phyloP scores from a whole-genome alignment of 2,797 vertebrate genomes.

The Cirrhinus mrigala region DNA sequence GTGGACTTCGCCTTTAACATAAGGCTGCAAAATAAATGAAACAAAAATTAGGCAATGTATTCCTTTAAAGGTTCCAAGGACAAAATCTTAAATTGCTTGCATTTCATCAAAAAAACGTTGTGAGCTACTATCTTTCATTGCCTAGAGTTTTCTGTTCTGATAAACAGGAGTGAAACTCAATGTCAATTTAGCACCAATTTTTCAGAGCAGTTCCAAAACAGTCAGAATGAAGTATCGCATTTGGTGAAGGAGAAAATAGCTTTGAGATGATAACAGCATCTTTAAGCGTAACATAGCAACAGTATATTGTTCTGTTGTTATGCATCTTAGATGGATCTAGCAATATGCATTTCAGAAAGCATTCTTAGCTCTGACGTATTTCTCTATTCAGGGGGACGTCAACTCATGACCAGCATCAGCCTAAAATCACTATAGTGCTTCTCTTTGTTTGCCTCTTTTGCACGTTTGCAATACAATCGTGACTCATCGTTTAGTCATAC shows the following conservation, averaged over 20 bases:
- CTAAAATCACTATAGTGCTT: background rate
- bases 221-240: background rate
- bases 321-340: background rate
- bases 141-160: background rate
- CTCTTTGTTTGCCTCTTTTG: background rate
- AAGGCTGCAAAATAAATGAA: too few species aligned
- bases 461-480: background rate
- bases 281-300: background rate
- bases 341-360: background rate
- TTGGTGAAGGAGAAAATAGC: too few species aligned
- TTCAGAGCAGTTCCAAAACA: background rate
- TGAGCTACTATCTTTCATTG: background rate
- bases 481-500: slow-evolving; percentile 10
- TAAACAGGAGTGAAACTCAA: background rate
- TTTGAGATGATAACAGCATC: background rate
- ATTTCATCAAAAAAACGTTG: background rate
- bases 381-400: background rate
- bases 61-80: background rate
- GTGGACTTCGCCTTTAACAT: too few species aligned
- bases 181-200: background rate
- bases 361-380: background rate
- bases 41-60: too few species aligned
- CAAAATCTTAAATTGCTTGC: background rate
- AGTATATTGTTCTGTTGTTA: background rate
- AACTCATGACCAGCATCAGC: background rate